Evolutionary conservation across 2,797 vertebrate species (phyloP), one percentile per base, ranked within the genome.

Genomic region (Parotocinclus haroldoi): DNA sequence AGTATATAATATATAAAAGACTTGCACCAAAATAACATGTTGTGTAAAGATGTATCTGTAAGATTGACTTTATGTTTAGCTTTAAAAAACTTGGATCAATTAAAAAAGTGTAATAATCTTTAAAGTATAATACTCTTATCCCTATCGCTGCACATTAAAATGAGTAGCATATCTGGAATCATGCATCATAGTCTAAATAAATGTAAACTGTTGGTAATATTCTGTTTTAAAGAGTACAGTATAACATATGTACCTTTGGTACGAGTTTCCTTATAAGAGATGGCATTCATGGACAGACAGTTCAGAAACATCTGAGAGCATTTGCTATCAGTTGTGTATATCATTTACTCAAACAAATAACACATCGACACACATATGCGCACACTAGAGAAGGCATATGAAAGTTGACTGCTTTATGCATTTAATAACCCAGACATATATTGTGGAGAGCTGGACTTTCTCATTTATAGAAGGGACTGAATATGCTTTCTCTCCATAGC

Each of bases 401-500:
- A 44, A 74, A 90, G 88, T 88, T 74, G 79, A 42, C 85, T 89
- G 87, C 88, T 89, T 92, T 94, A 91, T 93, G 90, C 92, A 93
- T 94, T 94, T 93, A 90, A 90, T 92, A 93, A 93, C 85, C 83
- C 19, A 80, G 53, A 59, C 83, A 84, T 85, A 92, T 27, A 27
- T 90, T 86, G 89, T 88, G 88, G 89, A 87, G 87, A 83, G 86
- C 91, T 90, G 94, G 93, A 94, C 93, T 93, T 6, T 53, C 18
- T 95, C 94, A 88, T 94, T 91, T 71, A 91, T 89, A 87, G 89
- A 92, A 92, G 88, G 91, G 91, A 96, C 95, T 93, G 92, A 94
- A 96, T 95, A 93, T 94, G 93, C 93, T 71, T 66, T 92, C 92
- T 91, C 89, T 91, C 90, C 88, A 90, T 91, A 91, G 90, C 93